Conservation (phyloP, 2,888 invertebrate species). For the Drosophila austrosaltans region DNA sequence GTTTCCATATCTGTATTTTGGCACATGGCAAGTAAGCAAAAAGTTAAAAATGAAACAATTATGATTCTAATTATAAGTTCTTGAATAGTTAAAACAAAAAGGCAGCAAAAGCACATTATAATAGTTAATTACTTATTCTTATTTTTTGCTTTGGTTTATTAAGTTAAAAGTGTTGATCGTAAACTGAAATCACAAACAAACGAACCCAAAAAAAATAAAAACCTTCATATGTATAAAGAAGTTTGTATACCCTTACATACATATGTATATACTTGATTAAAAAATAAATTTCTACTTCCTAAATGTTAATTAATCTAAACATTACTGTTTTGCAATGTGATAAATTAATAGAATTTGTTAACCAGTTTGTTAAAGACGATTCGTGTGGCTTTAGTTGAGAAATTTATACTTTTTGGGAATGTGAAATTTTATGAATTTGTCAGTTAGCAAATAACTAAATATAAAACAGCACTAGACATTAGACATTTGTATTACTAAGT, state of each 20-base stretch:
- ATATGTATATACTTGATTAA: no score
- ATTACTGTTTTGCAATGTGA: no score
- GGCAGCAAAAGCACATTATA: constrained; percentile 10
- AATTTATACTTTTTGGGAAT: neutral
- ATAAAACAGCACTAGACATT: neutral
- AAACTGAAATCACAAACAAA: neutral
- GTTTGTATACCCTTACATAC: neutral
- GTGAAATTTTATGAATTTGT: neutral
- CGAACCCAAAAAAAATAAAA: neutral
- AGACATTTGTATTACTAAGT: constrained; percentile 9
- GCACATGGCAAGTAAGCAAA: neutral
- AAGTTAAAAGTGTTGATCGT: neutral
- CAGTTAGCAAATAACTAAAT: constrained; percentile 22
- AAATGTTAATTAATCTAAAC: no score
- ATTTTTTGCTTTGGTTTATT: constrained; percentile 1
- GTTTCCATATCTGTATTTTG: constrained; percentile 21
- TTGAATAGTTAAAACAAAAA: constrained; percentile 24
- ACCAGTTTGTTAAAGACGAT: no score
- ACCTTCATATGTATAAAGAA: neutral
- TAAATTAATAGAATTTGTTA: no score
- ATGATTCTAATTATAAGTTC: constrained; percentile 14
- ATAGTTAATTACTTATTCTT: neutral
- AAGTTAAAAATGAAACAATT: neutral
- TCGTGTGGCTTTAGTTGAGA: no score
- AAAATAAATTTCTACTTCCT: no score